These are phyloP conservation scores for Andrena praecox DNA, from an alignment of 2,888 invertebrate genomes.

Conservation along the genomic window DNA sequence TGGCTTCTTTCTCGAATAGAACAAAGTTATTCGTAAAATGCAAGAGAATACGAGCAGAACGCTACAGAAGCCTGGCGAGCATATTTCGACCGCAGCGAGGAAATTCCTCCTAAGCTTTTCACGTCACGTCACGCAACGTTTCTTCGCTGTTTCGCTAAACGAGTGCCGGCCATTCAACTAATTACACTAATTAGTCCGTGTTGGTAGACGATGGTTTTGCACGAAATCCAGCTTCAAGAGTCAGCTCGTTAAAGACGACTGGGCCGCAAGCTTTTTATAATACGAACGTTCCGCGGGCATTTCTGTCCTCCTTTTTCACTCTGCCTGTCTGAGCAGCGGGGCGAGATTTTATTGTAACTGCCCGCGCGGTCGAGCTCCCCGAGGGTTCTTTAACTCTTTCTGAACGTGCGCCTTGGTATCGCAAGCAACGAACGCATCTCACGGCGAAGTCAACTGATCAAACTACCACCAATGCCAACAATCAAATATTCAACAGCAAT, in stretches of 20 bases:
- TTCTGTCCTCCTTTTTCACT: constrained; percentile 12
- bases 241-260: constrained; percentile 39
- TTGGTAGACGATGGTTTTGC: constrained; percentile 44
- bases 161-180: constrained; percentile 48
- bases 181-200: constrained; percentile 56
- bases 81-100: constrained; percentile 3
- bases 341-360: constrained; percentile 18
- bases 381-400: neutral
- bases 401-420: neutral
- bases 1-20: neutral
- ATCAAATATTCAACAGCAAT: no score
- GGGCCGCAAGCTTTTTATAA: constrained; percentile 33
- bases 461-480: no score
- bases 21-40: neutral
- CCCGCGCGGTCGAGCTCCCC: neutral
- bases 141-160: constrained; percentile 21
- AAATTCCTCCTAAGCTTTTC: constrained; percentile 2
- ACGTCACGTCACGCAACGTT: constrained; percentile 11
- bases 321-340: constrained; percentile 9
- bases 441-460: no score
- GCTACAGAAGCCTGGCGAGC: neutral
- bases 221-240: constrained; percentile 33
- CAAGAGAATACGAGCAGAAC: neutral
- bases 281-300: constrained; percentile 25
- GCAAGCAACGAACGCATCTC: neutral